Base-by-base conservation (phyloP, 2,888 invertebrate species). In the Gortyna flavago region DNA sequence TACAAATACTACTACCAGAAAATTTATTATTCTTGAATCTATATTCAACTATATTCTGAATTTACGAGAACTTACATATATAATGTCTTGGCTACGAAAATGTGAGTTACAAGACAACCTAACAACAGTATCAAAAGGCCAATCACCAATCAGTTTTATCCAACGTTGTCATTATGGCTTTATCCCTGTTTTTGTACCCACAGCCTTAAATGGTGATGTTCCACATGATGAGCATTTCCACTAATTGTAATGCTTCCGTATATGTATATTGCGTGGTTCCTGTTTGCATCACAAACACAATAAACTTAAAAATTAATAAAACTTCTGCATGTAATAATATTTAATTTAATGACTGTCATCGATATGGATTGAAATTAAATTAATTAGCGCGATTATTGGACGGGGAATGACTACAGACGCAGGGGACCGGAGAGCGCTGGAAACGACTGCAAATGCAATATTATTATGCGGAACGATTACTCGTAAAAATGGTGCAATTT, bases 311-410 rank as follows among this genome's bases (percentile, higher is more conserved):
- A 57, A 48, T 57, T 38, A 62, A 78, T 77, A 41, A 62, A 62
- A 70, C 57, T 77, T 78, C 35, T 48, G 72, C 59, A 61, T 64
- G 48, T 32, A 51, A 65, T 68, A 67, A 83, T 85, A 85, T 81
- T 81, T 77, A 81, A 81, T 85, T 70, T 68, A 65, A 72, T 77
- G 68, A 74, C 61, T 83, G 81, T 85, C 85, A 84, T 77, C 77
- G 77, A 81, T 84, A 72, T 38, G 51, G 66, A 77, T 77, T 75
- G 66, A 69, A 84, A 77, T 82, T n/a, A 82, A 84, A 84, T 74
- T 82, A 77, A 84, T 84, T 73, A 83, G 38, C 32, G 62, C 51
- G 72, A 85, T 82, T 82, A 78, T 61, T 62, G 75, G 41, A 25
- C 35, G 64, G 82, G 32, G 65, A 75, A 57, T 54, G 32, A 51